These are phyloP conservation scores for Ophion obscuratus DNA, from an alignment of 2,888 invertebrate genomes.

Conservation along the genomic window DNA sequence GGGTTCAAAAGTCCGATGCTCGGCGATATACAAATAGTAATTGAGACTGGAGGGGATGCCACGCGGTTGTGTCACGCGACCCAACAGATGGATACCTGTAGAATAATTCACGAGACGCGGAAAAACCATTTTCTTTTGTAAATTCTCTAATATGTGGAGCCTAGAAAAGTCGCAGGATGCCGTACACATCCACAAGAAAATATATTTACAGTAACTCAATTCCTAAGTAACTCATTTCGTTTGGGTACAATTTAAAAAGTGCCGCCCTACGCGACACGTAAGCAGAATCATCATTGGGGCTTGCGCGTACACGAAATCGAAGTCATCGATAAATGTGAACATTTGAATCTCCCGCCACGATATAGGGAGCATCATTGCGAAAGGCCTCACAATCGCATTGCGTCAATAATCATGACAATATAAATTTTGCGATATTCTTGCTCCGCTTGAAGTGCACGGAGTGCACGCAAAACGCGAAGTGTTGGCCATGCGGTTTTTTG, in stretches of 20 bases:
- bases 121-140: neutral
- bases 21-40: neutral
- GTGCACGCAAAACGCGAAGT: neutral
- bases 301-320: neutral
- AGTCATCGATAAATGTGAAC: neutral
- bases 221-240: neutral
- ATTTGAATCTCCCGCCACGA: neutral
- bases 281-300: neutral
- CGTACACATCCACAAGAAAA: neutral
- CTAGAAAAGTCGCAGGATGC: neutral
- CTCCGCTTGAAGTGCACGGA: neutral
- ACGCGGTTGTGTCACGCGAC: conserved; percentile 50
- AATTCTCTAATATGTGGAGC: neutral
- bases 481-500: conserved; percentile 10
- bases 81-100: neutral
- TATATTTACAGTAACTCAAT: neutral
- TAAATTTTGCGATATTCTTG: neutral
- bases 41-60: conserved; percentile 29
- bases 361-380: no score
- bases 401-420: neutral
- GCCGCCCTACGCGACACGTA: neutral
- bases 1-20: conserved; percentile 65
- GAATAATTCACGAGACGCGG: neutral
- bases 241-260: neutral
- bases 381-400: neutral